Evolutionary conservation across 2,888 invertebrate species (phyloP).

Genomic region (Eristalis arbustorum): DNA sequence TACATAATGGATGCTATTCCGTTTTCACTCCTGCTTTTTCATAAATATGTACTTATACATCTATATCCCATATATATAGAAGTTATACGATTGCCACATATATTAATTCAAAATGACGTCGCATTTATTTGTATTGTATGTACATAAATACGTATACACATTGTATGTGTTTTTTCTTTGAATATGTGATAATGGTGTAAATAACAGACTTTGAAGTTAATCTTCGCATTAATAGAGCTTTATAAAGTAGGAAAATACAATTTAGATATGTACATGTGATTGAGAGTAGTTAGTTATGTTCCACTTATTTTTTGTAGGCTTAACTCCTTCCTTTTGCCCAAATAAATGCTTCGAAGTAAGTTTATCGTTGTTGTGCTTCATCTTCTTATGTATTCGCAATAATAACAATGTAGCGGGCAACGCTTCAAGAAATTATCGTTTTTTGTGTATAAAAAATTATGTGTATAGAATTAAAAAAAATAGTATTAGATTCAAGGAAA

Average conservation of each 20-base stretch:
- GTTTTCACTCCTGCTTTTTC: neutral
- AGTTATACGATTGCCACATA: neutral
- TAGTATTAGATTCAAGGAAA: neutral
- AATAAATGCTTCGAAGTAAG: constrained; percentile 20
- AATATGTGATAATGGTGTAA: neutral
- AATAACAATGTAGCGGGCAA: constrained; percentile 38
- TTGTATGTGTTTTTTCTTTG: no score
- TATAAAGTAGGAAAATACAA: constrained; percentile 15
- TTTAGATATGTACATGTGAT: constrained; percentile 25
- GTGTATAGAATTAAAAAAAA: no score
- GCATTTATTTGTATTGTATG: neutral
- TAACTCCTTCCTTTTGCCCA: constrained; percentile 28
- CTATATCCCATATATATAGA: no score
- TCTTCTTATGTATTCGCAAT: constrained; percentile 21
- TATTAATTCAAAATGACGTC: neutral
- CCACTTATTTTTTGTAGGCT: constrained; percentile 21
- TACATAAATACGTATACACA: neutral
- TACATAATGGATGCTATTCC: constrained; percentile 18
- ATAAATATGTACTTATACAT: neutral
- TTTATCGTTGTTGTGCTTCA: constrained; percentile 32
- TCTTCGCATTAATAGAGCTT: neutral
- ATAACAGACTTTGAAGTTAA: neutral
- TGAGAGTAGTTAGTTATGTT: constrained; percentile 14
- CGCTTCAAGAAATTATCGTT: constrained; percentile 49
- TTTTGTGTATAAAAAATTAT: constrained; percentile 58